These are phyloP conservation scores for Pyrrhura leucotis DNA, from an alignment of 2,797 vertebrate genomes.

Conservation along the genomic window DNA sequence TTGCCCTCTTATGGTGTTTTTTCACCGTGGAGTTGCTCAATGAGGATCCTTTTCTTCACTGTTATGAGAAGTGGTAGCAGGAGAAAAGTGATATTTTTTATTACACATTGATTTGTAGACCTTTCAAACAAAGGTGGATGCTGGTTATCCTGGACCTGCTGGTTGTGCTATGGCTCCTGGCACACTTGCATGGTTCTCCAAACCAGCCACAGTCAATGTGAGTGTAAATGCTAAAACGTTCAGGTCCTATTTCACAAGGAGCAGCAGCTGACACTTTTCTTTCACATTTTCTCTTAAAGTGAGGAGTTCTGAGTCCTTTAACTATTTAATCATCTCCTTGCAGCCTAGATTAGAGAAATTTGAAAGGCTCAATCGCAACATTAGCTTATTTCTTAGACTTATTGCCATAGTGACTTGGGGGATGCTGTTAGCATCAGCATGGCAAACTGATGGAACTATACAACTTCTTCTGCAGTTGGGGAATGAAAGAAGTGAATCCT, in stretches of 20 bases:
- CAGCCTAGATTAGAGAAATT: neutral
- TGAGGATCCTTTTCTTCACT: neutral
- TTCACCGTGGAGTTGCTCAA: neutral
- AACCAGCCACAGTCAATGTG: neutral
- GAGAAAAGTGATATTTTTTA: neutral
- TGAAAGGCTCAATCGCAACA: neutral
- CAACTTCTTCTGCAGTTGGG: slow-evolving; percentile 72
- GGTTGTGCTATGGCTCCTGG: neutral
- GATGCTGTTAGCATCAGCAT: slow-evolving; percentile 46
- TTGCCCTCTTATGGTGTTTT: neutral
- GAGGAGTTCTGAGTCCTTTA: neutral
- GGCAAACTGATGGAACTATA: slow-evolving; percentile 49
- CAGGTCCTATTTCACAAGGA: neutral
- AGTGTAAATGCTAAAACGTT: neutral
- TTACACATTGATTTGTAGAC: neutral
- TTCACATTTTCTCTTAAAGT: neutral
- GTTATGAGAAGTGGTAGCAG: neutral
- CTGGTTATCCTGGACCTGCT: fast-evolving
- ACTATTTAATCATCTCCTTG: neutral
- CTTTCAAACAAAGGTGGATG: neutral
- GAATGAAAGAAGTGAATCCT: slow-evolving; percentile 63
- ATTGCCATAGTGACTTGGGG: slow-evolving; percentile 61
- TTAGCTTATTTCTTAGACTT: neutral
- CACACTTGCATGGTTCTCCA: neutral
- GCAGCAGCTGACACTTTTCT: neutral